Conservation (phyloP, 2,113 vertebrate species). For the Pandion haliaetus region DNA sequence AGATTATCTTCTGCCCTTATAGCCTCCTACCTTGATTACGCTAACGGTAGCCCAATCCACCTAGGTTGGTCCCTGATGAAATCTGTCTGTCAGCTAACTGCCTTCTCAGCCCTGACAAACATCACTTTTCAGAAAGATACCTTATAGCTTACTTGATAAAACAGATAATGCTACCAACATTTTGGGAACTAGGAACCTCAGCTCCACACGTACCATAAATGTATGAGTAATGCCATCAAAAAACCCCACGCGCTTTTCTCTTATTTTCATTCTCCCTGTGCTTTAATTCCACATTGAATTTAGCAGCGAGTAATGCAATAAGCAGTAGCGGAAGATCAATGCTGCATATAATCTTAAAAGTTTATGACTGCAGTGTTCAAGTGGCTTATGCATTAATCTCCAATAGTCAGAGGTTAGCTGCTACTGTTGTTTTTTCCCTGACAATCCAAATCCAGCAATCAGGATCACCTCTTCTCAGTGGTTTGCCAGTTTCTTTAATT, state of each 20-base stretch:
- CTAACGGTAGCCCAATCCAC: neutral
- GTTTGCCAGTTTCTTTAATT: slow-evolving; percentile 32
- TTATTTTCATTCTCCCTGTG: neutral
- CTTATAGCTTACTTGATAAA: neutral
- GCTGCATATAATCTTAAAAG: slow-evolving; percentile 35
- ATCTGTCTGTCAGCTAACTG: neutral
- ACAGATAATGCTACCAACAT: neutral
- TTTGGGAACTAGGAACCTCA: neutral
- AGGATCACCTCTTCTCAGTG: neutral
- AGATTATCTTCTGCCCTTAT: neutral
- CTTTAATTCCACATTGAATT: slow-evolving; percentile 30
- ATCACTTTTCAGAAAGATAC: neutral
- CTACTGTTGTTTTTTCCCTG: neutral
- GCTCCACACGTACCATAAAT: rapidly evolving
- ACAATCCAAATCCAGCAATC: neutral
- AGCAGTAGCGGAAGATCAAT: slow-evolving; percentile 18
- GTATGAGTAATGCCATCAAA: neutral
- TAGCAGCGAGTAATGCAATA: slow-evolving; percentile 33
- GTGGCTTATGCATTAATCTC: slow-evolving; percentile 30
- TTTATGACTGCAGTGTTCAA: slow-evolving; percentile 38
- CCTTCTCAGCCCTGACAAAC: neutral
- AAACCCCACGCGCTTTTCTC: neutral
- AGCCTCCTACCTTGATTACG: neutral
- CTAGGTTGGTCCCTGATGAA: neutral
- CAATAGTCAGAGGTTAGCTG: slow-evolving; percentile 25